Percentiles rank a stretch among this genome's conserved stretches.
Conservation (phyloP, 2,888 invertebrate genomes). For the Urechis unicinctus region DNA sequence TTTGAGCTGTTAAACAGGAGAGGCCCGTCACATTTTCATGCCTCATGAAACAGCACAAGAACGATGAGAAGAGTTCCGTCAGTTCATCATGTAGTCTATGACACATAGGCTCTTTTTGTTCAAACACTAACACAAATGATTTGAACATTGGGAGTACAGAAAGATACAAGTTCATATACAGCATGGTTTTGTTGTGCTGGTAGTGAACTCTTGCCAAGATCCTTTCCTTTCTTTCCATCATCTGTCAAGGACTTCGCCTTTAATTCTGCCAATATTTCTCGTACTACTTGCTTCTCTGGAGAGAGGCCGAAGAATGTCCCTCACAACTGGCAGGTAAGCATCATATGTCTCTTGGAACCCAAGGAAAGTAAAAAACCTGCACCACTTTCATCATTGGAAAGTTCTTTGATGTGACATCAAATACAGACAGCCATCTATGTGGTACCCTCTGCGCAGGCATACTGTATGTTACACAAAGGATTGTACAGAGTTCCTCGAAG, state of each 20-base stretch:
- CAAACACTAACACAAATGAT: too few relatives aligned
- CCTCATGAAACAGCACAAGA: too few relatives aligned
- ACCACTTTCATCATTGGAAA: background rate
- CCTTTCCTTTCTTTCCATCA: background rate
- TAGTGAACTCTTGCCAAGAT: too few relatives aligned
- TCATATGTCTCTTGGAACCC: background rate
- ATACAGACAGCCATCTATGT: conserved; percentile 16
- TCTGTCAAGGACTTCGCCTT: background rate
- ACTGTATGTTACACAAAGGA: conserved; percentile 5
- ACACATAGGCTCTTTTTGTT: too few relatives aligned
- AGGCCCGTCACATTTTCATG: too few relatives aligned
- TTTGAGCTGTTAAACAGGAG: too few relatives aligned
- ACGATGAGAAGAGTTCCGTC: too few relatives aligned
- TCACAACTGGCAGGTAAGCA: background rate
- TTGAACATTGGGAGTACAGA: too few relatives aligned
- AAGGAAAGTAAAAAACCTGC: conserved; percentile 4
- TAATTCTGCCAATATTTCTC: background rate
- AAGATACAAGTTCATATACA: too few relatives aligned
- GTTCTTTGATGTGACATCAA: conserved; percentile 5
- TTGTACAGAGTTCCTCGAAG: conserved; percentile 5
- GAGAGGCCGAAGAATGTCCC: background rate
- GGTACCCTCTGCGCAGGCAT: conserved; percentile 8
- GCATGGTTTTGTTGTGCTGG: too few relatives aligned
- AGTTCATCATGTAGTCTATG: too few relatives aligned
- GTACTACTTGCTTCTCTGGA: background rate